Base-by-base conservation (phyloP, 1,140 invertebrate genomes). In the Drosophila varians region DNA sequence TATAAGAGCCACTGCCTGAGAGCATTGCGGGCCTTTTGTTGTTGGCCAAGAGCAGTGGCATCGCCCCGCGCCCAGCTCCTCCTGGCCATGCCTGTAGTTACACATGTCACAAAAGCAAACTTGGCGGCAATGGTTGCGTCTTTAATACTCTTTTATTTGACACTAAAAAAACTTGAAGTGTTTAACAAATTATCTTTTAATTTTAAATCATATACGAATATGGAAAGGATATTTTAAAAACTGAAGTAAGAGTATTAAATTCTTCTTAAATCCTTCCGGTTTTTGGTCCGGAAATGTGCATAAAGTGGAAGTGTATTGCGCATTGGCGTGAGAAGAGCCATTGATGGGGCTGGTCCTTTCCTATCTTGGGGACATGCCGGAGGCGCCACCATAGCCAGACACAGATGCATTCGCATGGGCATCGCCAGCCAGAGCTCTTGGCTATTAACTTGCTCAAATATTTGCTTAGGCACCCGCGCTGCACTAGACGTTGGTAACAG, bases 381-480 rank as follows among this genome's bases (percentile, higher is more conserved):
- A 38, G 46, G 80, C 40, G 68, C 36, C 51, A 69, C 65, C n/a
- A 45, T 40, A 64, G 49, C 71, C 69, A 79, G 53, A 79, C 75
- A 36, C 40, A 60, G 46, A 9, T 31, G 68, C 45, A 66, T 47
- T 38, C 28, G 9, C 28, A 31, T 31, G 28, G 28, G 60, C 62
- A 66, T 45, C 36, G 46, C 26, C 76, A 71, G 68, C 21, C 79
- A 70, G 48, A 43, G 80, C 80, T 84, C 40, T 64, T 87, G 80
- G 80, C 82, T 87, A 86, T 86, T 86, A 86, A 87, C 82, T 80
- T 62, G 51, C 56, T 65, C 73, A 86, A 86, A 86, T 87, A 86
- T 86, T 86, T 86, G 66, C 76, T 60, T 54, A 80, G 76, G 66
- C 72, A 76, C 65, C 79, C 79, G 69, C 78, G 74, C 31, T 74